Evolutionary conservation across 2,888 invertebrate species (phyloP).

Genomic region (Drosophila gaucha): DNA sequence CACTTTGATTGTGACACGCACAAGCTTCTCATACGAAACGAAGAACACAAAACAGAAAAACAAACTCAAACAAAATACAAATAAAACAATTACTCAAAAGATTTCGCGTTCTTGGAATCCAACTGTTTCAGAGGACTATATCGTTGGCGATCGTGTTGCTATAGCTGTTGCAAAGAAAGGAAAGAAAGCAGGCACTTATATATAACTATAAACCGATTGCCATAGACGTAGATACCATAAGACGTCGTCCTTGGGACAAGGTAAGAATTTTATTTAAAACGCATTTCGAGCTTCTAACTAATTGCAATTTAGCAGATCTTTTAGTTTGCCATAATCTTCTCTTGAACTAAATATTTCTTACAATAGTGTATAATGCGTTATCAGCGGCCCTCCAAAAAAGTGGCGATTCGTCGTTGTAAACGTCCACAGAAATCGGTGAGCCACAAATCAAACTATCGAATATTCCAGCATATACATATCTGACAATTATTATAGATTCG

Average conservation of each 20-base stretch:
- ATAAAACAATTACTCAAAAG: too few relatives aligned
- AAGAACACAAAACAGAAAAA: not conserved
- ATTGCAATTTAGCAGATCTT: not conserved
- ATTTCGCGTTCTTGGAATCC: too few relatives aligned
- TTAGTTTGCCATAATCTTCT: not conserved
- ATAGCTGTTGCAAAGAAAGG: too few relatives aligned
- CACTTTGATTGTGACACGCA: not conserved
- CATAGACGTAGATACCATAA: not conserved
- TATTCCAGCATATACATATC: too few relatives aligned
- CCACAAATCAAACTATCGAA: too few relatives aligned
- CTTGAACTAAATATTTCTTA: too few relatives aligned
- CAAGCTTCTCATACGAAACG: not conserved
- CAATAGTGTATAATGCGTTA: too few relatives aligned
- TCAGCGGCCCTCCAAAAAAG: too few relatives aligned
- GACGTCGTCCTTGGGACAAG: conserved; percentile 5
- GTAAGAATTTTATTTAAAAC: not conserved
- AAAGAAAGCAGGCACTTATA: not conserved
- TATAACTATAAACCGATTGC: not conserved
- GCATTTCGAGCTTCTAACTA: not conserved
- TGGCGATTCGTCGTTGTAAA: too few relatives aligned
- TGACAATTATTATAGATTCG: too few relatives aligned
- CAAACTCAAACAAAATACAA: not conserved
- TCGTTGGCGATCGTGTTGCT: not conserved
- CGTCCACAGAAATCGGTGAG: too few relatives aligned
- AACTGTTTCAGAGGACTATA: too few relatives aligned